phyloP scores from a whole-genome alignment of 2,888 invertebrate genomes.

The Serrognathus titanus region DNA sequence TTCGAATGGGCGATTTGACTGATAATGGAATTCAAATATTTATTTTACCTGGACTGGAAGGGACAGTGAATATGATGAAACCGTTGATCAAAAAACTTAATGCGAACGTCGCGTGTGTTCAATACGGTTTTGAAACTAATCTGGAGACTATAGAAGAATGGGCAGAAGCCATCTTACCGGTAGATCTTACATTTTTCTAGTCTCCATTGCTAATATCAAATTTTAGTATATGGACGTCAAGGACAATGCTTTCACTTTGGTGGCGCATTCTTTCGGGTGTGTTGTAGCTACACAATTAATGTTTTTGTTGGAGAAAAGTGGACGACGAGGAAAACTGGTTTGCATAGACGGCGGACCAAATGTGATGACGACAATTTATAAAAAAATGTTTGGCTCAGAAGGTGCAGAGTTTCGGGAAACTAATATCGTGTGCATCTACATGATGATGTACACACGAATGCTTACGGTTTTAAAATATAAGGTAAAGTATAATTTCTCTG shows the following conservation, averaged over 20 bases:
- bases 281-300: constrained; percentile 73
- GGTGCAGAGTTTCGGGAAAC: constrained; percentile 53
- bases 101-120: constrained; percentile 54
- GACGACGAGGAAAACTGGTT: constrained; percentile 57
- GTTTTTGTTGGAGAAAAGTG: constrained; percentile 62
- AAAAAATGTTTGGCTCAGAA: constrained; percentile 47
- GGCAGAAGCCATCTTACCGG: constrained; percentile 54
- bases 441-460: constrained; percentile 41
- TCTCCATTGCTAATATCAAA: background rate
- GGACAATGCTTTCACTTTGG: constrained; percentile 58
- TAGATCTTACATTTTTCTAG: constrained; percentile 35
- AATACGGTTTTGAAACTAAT: constrained; percentile 51
- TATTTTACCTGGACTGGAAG: constrained; percentile 67
- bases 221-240: background rate
- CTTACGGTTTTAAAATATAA: background rate
- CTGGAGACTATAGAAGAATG: constrained; percentile 51
- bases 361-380: constrained; percentile 45
- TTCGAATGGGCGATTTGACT: constrained; percentile 43
- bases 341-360: constrained; percentile 67
- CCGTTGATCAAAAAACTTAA: constrained; percentile 53
- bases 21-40: background rate
- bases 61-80: constrained; percentile 56
- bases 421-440: constrained; percentile 52
- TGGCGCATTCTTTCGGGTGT: constrained; percentile 87
- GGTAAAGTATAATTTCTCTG: too few species aligned